Conservation (phyloP, 2,888 invertebrate genomes). For the Trachelus stipa region DNA sequence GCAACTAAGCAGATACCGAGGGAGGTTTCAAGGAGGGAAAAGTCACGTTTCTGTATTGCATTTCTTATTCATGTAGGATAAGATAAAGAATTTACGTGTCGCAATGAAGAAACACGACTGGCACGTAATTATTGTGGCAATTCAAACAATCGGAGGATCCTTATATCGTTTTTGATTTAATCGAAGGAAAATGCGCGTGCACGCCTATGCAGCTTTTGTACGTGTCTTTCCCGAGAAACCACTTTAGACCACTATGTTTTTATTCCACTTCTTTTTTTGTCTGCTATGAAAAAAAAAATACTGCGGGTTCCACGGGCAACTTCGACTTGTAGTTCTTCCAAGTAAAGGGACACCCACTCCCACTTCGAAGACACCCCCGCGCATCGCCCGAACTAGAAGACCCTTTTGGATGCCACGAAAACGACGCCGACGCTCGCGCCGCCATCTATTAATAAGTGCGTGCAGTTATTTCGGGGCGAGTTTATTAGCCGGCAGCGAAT, state of each 20-base stretch:
- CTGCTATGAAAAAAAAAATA: constrained; percentile 21
- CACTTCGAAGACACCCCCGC: not conserved
- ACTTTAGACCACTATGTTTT: constrained; percentile 50
- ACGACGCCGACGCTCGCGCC: not conserved
- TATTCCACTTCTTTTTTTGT: constrained; percentile 48
- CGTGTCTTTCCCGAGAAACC: constrained; percentile 32
- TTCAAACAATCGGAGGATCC: not conserved
- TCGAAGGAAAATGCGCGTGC: not conserved
- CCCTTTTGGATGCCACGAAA: not conserved
- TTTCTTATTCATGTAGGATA: not conserved
- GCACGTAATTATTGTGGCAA: not conserved
- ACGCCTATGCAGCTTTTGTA: not conserved
- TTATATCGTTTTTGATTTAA: not conserved
- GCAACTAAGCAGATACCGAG: not conserved
- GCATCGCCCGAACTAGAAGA: not conserved
- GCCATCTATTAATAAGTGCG: not conserved
- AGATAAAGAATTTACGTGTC: not conserved
- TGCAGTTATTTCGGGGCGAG: not conserved
- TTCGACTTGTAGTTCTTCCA: not conserved
- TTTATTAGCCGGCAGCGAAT: constrained; percentile 2
- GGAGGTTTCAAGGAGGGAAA: not conserved
- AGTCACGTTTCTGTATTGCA: not conserved
- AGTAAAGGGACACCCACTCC: not conserved
- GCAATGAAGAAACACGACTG: not conserved
- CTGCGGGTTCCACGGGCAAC: not conserved